Evolutionary conservation across 2,797 vertebrate genomes (phyloP).

Genomic region (Macropus fuliginosus): DNA sequence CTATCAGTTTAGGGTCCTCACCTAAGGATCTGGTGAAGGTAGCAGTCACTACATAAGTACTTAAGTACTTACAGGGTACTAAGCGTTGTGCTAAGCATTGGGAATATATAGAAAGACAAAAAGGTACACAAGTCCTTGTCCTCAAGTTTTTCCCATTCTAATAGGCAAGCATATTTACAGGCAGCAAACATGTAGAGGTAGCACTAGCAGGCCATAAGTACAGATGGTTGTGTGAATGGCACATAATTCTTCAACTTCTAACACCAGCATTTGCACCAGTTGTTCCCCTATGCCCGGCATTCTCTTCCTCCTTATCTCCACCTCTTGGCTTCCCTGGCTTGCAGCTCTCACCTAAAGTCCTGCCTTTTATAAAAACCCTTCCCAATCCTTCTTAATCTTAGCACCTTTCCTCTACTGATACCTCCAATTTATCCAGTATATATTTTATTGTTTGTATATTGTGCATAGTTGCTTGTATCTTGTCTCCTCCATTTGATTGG

Average conservation of each 20-base stretch:
- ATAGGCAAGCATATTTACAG: rapidly evolving
- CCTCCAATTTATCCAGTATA: too few species aligned
- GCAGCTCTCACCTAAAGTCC: neutral
- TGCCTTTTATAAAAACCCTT: neutral
- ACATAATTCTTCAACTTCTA: neutral
- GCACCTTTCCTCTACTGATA: neutral
- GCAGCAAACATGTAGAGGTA: neutral
- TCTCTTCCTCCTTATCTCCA: neutral
- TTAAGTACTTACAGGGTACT: neutral
- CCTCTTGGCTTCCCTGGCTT: neutral
- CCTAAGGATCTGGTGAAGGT: neutral
- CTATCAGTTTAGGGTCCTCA: neutral
- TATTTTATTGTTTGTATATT: neutral
- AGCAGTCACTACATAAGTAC: neutral
- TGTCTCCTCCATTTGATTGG: neutral
- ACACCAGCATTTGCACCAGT: neutral
- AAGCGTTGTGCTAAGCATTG: rapidly evolving
- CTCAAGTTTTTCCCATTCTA: neutral
- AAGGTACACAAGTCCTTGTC: neutral
- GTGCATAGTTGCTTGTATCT: neutral
- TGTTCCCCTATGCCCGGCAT: neutral
- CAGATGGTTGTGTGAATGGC: neutral
- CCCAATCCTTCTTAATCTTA: neutral
- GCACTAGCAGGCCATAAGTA: neutral
- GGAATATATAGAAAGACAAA: neutral